A percentile compares a stretch with the other conserved stretches of the same genome.
Conservation (phyloP, 2,888 invertebrate species). For the Apotomis betuletana region DNA sequence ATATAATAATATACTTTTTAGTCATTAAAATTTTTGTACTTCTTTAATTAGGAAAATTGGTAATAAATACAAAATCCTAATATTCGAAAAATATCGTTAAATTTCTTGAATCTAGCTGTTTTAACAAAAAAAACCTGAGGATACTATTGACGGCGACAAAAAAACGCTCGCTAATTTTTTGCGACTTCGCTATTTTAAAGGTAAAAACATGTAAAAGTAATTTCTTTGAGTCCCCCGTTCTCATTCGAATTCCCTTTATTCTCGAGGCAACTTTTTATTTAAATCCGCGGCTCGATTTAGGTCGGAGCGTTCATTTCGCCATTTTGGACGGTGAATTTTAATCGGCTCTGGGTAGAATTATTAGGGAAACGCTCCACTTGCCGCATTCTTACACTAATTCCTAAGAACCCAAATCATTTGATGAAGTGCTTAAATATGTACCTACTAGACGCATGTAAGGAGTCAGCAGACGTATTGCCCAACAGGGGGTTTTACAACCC, state of each 20-base stretch:
- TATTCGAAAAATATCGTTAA: too few relatives aligned
- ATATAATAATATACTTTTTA: too few relatives aligned
- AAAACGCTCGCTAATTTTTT: conserved; percentile 20
- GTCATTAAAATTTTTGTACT: too few relatives aligned
- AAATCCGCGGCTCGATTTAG: conserved; percentile 48
- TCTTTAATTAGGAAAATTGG: too few relatives aligned
- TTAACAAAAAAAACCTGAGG: background rate
- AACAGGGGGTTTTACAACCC: too few relatives aligned
- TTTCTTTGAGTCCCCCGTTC: conserved; percentile 45
- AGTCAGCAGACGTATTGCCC: too few relatives aligned
- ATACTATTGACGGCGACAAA: background rate
- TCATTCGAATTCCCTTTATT: conserved; percentile 45
- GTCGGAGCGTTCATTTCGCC: conserved; percentile 50
- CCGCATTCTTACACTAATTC: conserved; percentile 21
- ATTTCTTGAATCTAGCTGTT: too few relatives aligned
- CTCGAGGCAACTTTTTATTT: conserved; percentile 46
- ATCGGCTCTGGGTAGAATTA: conserved; percentile 42
- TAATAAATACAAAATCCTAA: too few relatives aligned
- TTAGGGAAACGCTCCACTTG: conserved; percentile 24
- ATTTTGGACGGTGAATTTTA: conserved; percentile 51
- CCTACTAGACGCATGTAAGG: too few relatives aligned
- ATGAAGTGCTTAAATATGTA: background rate
- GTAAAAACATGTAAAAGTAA: conserved; percentile 48
- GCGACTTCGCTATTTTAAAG: conserved; percentile 37
- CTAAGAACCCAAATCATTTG: conserved; percentile 8